Base-by-base conservation (phyloP, 2,888 invertebrate genomes). In the Oeneis ivallda region DNA sequence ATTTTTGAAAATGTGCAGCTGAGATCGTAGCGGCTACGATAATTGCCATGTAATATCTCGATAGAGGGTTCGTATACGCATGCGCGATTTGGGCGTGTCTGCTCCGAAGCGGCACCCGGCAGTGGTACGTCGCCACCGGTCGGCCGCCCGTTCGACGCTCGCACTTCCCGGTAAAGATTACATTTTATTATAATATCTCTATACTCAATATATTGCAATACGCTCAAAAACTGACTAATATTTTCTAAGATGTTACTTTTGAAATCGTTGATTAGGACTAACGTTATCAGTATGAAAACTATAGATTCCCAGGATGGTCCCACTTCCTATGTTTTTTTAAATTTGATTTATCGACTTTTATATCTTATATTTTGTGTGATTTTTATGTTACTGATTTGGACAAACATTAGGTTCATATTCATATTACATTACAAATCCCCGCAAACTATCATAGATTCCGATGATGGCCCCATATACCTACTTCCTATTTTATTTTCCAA, bases 31-130 rank as follows among this genome's bases (percentile, higher is more conserved):
- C 60, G 7, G 7, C 8, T 37, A 66, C 34, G 60, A 41, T 41
- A 43, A 50, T 32, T 57, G 47, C 54, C 54, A 63, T 26, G 45
- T 62, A 62, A 60, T 65, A 67, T 61, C 47, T 37, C 50, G 39
- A 52, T 57, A 52, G 67, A 63, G 67, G 67, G 69, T 67, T 62
- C 57, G 64, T 58, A 63, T 13, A 68, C 91, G 90, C 90, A 89
- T 89, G 90, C 87, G 90, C 79, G 81, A 78, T 75, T 79, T 82
- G 90, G 89, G 91, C 87, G 91, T 90, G 91, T 89, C 89, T 82
- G 75, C 74, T 79, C 71, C 69, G 67, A 65, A 78, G 78, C 79
- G 79, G 78, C 79, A 72, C 80, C 78, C 81, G 78, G 76, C 86
- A 89, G 89, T 88, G 80, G 82, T 84, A 83, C 82, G 80, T 77